phyloP scores from a whole-genome alignment of 2,888 invertebrate species.

The Rhingia campestris region DNA sequence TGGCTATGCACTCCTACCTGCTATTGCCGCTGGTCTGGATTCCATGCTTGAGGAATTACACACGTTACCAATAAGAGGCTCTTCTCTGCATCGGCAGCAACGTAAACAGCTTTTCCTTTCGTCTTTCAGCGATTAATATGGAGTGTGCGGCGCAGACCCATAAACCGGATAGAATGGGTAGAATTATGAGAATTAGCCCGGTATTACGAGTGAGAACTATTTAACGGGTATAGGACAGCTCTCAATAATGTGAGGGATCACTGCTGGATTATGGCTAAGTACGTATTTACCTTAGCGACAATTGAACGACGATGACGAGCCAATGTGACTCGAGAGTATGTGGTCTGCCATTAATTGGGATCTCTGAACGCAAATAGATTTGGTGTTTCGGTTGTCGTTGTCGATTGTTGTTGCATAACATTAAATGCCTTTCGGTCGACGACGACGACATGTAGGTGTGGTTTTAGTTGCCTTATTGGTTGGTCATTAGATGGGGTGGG shows the following conservation, averaged over 20 bases:
- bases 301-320: slow-evolving; percentile 29
- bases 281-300: slow-evolving; percentile 37
- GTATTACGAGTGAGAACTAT: slow-evolving; percentile 18
- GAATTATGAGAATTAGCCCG: slow-evolving; percentile 46
- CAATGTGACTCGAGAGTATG: slow-evolving; percentile 16
- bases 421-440: slow-evolving; percentile 39
- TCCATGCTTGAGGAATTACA: slow-evolving; percentile 65
- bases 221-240: slow-evolving; percentile 10
- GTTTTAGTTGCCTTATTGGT: slow-evolving; percentile 36
- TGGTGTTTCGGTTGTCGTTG: slow-evolving; percentile 10
- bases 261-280: slow-evolving; percentile 49
- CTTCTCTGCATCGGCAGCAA: slow-evolving; percentile 12
- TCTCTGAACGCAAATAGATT: slow-evolving; percentile 51
- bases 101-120: slow-evolving; percentile 23
- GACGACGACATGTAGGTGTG: slow-evolving; percentile 46
- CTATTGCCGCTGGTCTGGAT: slow-evolving; percentile 34
- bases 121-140: slow-evolving; percentile 44
- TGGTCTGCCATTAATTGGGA: slow-evolving; percentile 51
- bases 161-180: slow-evolving; percentile 43
- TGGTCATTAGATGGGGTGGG: slow-evolving; percentile 34
- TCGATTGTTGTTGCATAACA: slow-evolving; percentile 4
- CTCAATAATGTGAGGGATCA: slow-evolving; percentile 52
- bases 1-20: background rate
- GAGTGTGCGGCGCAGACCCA: slow-evolving; percentile 20
- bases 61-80: slow-evolving; percentile 30